A percentile compares a stretch with the other conserved stretches of the same genome.
Conservation (phyloP, 2,113 vertebrate genomes). For the Mungos mungo region DNA sequence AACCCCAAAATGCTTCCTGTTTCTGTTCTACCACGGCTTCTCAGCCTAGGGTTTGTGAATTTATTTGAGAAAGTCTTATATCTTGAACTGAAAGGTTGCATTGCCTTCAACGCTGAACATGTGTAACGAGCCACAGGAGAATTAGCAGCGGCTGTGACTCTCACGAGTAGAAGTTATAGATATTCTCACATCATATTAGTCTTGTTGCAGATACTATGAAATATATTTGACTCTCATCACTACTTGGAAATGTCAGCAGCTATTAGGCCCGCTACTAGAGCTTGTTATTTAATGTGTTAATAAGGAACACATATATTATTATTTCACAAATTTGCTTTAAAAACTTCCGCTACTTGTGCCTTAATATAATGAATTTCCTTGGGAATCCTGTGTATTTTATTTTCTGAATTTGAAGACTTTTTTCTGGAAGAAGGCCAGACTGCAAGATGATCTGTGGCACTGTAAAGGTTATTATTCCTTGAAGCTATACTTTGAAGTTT, state of each 20-base stretch:
- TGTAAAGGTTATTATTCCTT: not conserved
- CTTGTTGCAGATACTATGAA: constrained; percentile 12
- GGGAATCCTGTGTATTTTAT: not conserved
- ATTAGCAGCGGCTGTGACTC: not conserved
- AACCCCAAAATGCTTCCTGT: constrained; percentile 23
- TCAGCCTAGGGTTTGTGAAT: not conserved
- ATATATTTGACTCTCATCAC: not conserved
- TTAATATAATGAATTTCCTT: constrained; percentile 43
- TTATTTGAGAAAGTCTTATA: not conserved
- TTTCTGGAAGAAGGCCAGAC: not conserved
- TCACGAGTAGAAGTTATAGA: not conserved
- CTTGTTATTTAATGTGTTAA: constrained; percentile 12
- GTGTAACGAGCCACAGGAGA: constrained; percentile 15
- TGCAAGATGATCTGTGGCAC: not conserved
- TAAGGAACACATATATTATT: not conserved
- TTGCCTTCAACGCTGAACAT: constrained; percentile 7
- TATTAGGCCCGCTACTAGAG: not conserved
- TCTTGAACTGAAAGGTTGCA: constrained; percentile 5
- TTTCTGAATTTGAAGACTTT: constrained; percentile 23
- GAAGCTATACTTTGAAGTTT: not conserved
- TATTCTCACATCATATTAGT: not conserved
- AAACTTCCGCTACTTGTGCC: not conserved
- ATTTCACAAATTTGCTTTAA: not conserved
- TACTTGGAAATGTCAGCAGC: constrained; percentile 26
- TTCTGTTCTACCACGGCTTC: not conserved